Evolutionary conservation across 2,113 vertebrate genomes (phyloP).

Genomic region (Raphicerus campestris): DNA sequence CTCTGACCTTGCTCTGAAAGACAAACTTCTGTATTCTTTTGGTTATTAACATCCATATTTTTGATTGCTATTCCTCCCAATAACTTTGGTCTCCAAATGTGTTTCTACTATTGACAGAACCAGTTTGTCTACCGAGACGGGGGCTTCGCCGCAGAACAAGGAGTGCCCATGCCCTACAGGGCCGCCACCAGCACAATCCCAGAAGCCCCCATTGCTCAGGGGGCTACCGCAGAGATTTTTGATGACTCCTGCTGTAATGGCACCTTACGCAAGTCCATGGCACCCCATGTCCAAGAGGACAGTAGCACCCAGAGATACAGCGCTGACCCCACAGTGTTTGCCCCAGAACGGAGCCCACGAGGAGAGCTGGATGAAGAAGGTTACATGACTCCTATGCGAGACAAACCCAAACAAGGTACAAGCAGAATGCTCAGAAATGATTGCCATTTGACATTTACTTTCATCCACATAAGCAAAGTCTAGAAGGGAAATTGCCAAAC

Average conservation of each 20-base stretch:
- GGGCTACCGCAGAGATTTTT: conserved; percentile 82
- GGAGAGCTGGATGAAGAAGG: conserved; percentile 91
- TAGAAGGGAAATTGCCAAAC: no score
- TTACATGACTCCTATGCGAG: conserved; percentile 95
- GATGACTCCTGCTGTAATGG: conserved; percentile 94
- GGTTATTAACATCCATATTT: not conserved
- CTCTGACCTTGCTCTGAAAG: not conserved
- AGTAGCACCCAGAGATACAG: conserved; percentile 93
- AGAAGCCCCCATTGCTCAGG: conserved; percentile 80
- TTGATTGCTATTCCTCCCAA: not conserved
- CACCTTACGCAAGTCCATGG: conserved; percentile 87
- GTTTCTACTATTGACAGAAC: conserved; percentile 81
- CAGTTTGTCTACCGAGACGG: conserved; percentile 93
- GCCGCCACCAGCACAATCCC: conserved; percentile 80
- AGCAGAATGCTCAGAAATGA: not conserved
- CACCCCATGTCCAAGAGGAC: conserved; percentile 84
- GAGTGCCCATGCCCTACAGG: conserved; percentile 77
- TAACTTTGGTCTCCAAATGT: not conserved
- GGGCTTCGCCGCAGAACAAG: conserved; percentile 79
- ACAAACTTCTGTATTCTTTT: not conserved
- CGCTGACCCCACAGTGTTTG: conserved; percentile 92
- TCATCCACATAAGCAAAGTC: not conserved
- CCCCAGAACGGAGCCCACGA: conserved; percentile 84
- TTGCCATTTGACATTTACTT: no score
- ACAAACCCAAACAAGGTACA: conserved; percentile 93